Evolutionary conservation across 2,797 vertebrate species (phyloP).

Genomic region (Dipus sagitta): DNA sequence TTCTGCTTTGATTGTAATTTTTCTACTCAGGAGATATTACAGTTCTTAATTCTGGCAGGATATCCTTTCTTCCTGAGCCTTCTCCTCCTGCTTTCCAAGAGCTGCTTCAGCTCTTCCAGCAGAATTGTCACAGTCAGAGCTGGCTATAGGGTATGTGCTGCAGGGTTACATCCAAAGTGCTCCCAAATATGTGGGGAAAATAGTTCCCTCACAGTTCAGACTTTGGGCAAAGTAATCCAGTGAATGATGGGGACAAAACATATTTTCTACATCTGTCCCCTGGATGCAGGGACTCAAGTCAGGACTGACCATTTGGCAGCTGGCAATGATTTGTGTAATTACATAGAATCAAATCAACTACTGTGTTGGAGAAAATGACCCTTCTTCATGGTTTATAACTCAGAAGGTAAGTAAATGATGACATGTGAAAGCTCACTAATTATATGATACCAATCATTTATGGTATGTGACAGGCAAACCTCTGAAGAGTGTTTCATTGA

Average conservation of each 20-base stretch:
- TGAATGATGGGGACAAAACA: background rate
- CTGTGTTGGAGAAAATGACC: background rate
- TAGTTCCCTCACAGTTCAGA: background rate
- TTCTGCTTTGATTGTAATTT: background rate
- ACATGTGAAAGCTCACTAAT: background rate
- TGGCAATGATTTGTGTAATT: background rate
- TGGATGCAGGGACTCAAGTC: background rate
- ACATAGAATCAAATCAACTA: conserved; percentile 23
- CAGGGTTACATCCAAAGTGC: background rate
- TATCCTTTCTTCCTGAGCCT: background rate
- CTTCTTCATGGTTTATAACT: conserved; percentile 28
- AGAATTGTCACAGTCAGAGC: background rate
- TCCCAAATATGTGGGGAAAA: background rate
- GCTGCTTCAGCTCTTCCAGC: background rate
- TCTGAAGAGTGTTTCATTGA: background rate
- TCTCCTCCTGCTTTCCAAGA: background rate
- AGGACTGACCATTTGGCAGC: background rate
- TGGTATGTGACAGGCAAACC: background rate
- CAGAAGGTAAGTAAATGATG: background rate
- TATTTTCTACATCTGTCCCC: background rate
- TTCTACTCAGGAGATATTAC: conserved; percentile 23
- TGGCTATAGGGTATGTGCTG: background rate
- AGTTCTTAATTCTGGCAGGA: background rate
- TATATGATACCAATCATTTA: background rate
- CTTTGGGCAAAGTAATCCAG: background rate